Conservation (phyloP, 1,140 invertebrate genomes). For the Aphaenogaster floridana region DNA sequence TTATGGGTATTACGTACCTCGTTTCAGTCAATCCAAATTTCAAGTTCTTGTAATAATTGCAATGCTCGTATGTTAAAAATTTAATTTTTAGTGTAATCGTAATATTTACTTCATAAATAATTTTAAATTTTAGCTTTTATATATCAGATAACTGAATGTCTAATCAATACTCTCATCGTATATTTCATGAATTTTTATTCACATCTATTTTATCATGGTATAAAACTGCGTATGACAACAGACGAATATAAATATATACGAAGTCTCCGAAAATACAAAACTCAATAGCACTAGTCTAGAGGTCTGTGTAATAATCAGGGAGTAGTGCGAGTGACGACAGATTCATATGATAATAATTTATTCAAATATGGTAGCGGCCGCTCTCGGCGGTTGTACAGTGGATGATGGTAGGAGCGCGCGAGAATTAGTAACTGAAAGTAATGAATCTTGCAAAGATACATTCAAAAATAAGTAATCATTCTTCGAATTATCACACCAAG, state of each 20-base stretch:
- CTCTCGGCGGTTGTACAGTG: slow-evolving; percentile 76
- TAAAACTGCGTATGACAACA: slow-evolving; percentile 66
- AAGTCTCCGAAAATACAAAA: slow-evolving; percentile 67
- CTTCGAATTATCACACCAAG: slow-evolving; percentile 39
- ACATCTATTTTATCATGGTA: slow-evolving; percentile 67
- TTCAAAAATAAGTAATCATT: slow-evolving; percentile 56
- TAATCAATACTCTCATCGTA: slow-evolving; percentile 51
- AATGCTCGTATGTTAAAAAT: neutral
- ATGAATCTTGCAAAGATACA: slow-evolving; percentile 55
- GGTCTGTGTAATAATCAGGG: slow-evolving; percentile 53
- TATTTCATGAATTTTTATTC: slow-evolving; percentile 69
- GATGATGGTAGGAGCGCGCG: slow-evolving; percentile 68
- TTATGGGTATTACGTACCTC: neutral
- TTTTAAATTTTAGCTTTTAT: neutral
- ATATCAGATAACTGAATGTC: neutral
- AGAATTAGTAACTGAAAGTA: slow-evolving; percentile 66
- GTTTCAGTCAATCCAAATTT: neutral
- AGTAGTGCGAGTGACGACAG: slow-evolving; percentile 60
- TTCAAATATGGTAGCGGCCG: slow-evolving; percentile 78
- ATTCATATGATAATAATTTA: slow-evolving; percentile 81
- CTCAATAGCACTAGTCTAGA: slow-evolving; percentile 34
- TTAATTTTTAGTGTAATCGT: neutral
- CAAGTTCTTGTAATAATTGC: neutral
- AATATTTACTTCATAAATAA: neutral
- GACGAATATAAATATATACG: slow-evolving; percentile 68